Percentiles rank a stretch among this genome's conserved stretches.
phyloP scores from a whole-genome alignment of 2,888 invertebrate genomes.

The Hypomecis atomaria region DNA sequence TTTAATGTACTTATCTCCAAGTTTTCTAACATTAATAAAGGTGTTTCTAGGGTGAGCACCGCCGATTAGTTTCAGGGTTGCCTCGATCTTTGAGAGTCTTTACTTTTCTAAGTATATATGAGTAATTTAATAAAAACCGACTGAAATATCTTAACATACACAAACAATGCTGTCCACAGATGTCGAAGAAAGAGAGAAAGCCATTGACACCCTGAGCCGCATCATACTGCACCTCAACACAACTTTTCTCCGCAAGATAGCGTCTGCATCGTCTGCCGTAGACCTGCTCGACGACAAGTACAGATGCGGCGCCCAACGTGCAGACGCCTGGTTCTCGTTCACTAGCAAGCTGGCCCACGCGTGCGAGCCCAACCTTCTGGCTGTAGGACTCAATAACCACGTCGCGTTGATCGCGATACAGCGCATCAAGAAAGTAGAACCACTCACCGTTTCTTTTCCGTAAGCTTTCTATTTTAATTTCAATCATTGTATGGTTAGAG shows the following conservation, averaged over 20 bases:
- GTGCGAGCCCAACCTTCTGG: constrained; percentile 43
- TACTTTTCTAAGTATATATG: too few species aligned
- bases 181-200: constrained; percentile 7
- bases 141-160: background rate
- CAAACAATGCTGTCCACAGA: background rate
- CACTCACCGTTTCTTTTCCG: constrained; percentile 64
- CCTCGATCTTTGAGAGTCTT: too few species aligned
- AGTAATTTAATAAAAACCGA: too few species aligned
- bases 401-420: constrained; percentile 28
- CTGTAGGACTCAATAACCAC: constrained; percentile 22
- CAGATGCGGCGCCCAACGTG: background rate
- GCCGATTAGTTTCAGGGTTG: too few species aligned
- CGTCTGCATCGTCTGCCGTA: constrained; percentile 4
- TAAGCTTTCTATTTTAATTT: constrained; percentile 16
- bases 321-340: constrained; percentile 33
- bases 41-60: too few species aligned
- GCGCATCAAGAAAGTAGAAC: constrained; percentile 47
- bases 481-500: too few species aligned
- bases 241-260: constrained; percentile 21
- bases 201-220: constrained; percentile 23
- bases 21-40: too few species aligned
- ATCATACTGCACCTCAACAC: constrained; percentile 28
- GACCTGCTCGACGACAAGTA: background rate
- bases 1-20: too few species aligned
- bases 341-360: constrained; percentile 35